Base-by-base conservation (phyloP, 2,888 invertebrate species). In the Stenolophus ochropezus region DNA sequence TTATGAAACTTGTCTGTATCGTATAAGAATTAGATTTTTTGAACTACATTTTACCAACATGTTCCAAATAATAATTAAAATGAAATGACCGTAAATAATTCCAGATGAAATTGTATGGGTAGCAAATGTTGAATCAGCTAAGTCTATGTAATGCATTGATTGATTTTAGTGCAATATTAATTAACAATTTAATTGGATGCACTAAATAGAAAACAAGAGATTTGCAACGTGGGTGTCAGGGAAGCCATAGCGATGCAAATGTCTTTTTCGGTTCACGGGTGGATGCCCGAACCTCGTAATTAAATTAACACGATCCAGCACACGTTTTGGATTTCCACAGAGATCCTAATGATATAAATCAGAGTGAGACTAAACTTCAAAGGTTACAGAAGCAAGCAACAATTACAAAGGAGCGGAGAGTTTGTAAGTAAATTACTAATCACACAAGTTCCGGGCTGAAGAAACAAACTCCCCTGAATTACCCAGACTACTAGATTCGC, bases 341-440 rank as follows among this genome's bases (percentile, higher is more conserved):
- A 21, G 47, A 77, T 47, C 47, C 21, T 76, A 77, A 77, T 77
- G 77, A 77, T 77, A 77, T 77, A 77, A 77, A 77, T 77, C 61
- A 77, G 25, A n/a, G 27, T 23, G 33, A 42, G 42, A 27, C 42
- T 5, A 11, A 77, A 77, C 77, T 77, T 61, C 77, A 77, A 77
- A 61, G 77, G 77, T 77, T 77, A 75, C 49, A 76, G 56, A n/a
- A 25, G 25, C 61, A 56, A 61, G 61, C 47, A 69, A 78, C 78
- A 78, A 78, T 78, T 65, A 69, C 78, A 78, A 78, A 78, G 69
- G 47, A 56, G 27, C 42, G 5, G 77, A 78, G 78, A 78, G 78
- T 78, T 78, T 69, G 53, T 69, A 78, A 78, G 78, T 78, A 78
- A 78, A 78, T 78, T 78, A 78, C 78, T 69, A 65, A 77, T 61